Evolutionary conservation across 1,140 invertebrate genomes (phyloP).

Genomic region (Goniozus legneri): DNA sequence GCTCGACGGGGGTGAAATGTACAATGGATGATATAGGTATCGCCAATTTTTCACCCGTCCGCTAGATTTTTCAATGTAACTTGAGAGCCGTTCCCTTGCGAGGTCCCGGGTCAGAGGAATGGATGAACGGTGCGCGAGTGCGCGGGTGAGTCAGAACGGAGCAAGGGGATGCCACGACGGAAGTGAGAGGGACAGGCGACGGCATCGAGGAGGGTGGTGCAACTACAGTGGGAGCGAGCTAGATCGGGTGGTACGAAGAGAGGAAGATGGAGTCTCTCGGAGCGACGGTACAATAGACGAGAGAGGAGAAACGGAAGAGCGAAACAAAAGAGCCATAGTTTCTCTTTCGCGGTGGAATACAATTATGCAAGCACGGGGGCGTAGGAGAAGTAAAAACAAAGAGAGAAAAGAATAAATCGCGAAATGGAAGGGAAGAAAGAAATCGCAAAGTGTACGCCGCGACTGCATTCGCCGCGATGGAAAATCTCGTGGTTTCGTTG

Average conservation of each 20-base stretch:
- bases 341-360: constrained; percentile 6
- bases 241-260: constrained; percentile 8
- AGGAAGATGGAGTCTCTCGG: constrained; percentile 13
- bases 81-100: constrained; percentile 32
- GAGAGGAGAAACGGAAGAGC: not conserved
- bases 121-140: constrained; percentile 27
- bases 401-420: constrained; percentile 28
- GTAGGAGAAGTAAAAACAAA: constrained; percentile 12
- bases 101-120: constrained; percentile 30
- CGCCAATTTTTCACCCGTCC: constrained; percentile 32
- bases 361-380: constrained; percentile 8
- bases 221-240: constrained; percentile 1
- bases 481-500: constrained; percentile 23
- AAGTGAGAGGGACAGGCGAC: constrained; percentile 5
- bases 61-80: constrained; percentile 36
- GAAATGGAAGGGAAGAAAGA: too few relatives aligned
- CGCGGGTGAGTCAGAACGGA: constrained; percentile 23
- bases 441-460: too few relatives aligned
- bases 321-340: constrained; percentile 14
- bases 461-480: constrained; percentile 22
- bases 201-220: not conserved
- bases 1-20: not conserved
- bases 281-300: too few relatives aligned
- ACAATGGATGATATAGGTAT: constrained; percentile 29
- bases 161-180: constrained; percentile 21